Percentiles rank a stretch among this genome's conserved stretches.
Evolutionary conservation across 1,140 invertebrate species (phyloP).

Genomic region (Apocrypta bakeri): DNA sequence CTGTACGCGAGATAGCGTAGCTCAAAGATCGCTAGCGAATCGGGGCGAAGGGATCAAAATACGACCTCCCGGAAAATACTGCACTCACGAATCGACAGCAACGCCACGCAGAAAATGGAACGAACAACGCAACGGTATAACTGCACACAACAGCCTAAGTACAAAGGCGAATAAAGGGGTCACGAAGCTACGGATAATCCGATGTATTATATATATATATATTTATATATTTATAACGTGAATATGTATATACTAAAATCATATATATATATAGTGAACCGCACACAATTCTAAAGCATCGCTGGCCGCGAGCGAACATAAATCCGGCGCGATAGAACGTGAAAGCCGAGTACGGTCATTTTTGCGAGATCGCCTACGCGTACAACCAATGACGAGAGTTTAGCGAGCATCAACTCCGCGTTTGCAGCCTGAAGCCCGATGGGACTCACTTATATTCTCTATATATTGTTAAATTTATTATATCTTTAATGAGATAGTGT

Average conservation of each 20-base stretch:
- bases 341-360: constrained; percentile 58
- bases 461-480: not conserved
- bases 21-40: not conserved
- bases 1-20: not conserved
- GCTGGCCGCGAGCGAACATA: constrained; percentile 52
- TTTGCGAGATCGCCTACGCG: constrained; percentile 55
- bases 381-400: constrained; percentile 63
- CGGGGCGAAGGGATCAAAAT: not conserved
- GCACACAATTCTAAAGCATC: not conserved
- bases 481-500: not conserved
- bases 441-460: not conserved
- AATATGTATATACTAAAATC: not conserved
- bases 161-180: not conserved
- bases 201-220: not conserved
- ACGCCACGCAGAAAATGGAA: not conserved
- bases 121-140: too few species aligned
- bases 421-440: constrained; percentile 52
- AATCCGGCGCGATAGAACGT: constrained; percentile 63
- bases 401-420: constrained; percentile 56
- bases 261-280: not conserved
- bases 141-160: not conserved
- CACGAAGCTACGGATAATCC: not conserved
- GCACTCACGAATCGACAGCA: too few species aligned
- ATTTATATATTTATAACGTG: not conserved
- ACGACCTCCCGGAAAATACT: too few species aligned